A percentile compares a stretch with the other conserved stretches of the same genome.
These are phyloP conservation scores for Steatocranus sp. DNA, from an alignment of 2,797 vertebrate species.

Conservation along the genomic window DNA sequence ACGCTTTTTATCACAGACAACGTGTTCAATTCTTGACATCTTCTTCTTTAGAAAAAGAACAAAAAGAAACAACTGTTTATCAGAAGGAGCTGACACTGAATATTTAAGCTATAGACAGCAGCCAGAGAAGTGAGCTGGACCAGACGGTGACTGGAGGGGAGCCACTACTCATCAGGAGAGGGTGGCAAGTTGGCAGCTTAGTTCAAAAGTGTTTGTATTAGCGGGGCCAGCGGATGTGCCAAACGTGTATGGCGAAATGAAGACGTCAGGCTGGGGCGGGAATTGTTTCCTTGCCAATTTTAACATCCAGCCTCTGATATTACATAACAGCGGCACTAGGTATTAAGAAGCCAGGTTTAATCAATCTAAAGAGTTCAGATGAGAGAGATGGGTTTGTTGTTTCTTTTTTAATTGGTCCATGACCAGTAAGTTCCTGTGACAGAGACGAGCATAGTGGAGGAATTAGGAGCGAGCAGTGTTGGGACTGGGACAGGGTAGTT, in stretches of 20 bases:
- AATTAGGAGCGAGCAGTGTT: slow-evolving; percentile 15
- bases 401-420: background rate
- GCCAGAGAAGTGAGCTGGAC: background rate
- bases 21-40: slow-evolving; percentile 13
- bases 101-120: background rate
- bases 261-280: background rate
- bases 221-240: background rate
- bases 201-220: background rate
- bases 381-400: background rate
- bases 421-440: slow-evolving; percentile 1
- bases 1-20: slow-evolving; percentile 1
- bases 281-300: background rate
- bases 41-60: background rate
- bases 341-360: background rate
- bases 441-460: slow-evolving; percentile 7
- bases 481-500: slow-evolving; percentile 56
- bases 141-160: background rate
- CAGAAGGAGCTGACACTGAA: background rate
- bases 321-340: background rate
- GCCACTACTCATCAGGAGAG: background rate
- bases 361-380: background rate
- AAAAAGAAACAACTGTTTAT: background rate
- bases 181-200: slow-evolving; percentile 1
- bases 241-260: background rate
- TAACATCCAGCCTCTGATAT: background rate